A percentile compares a stretch with the other conserved stretches of the same genome.
Evolutionary conservation across 2,888 invertebrate species (phyloP).

Genomic region (Cephonodes hylas): DNA sequence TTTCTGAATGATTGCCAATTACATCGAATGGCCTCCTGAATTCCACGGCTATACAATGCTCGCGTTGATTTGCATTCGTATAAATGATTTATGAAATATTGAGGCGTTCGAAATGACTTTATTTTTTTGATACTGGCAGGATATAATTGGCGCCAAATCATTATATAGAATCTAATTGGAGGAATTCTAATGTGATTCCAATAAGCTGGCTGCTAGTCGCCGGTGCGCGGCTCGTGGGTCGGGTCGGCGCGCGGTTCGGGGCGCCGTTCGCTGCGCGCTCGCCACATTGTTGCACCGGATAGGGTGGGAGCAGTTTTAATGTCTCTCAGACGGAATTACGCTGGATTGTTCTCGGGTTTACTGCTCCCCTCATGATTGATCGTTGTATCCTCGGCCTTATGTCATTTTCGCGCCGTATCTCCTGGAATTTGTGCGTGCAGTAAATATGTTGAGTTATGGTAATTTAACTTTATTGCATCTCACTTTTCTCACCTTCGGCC

Average conservation of each 20-base stretch:
- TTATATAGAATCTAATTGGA: neutral
- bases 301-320: conserved; percentile 80
- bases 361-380: conserved; percentile 78
- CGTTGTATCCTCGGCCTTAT: conserved; percentile 78
- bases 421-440: conserved; percentile 72
- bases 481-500: conserved; percentile 16
- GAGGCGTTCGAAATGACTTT: conserved; percentile 48
- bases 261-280: conserved; percentile 42
- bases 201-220: neutral
- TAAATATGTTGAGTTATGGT: conserved; percentile 75
- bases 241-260: conserved; percentile 13
- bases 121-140: conserved; percentile 29
- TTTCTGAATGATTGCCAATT: conserved; percentile 80
- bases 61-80: conserved; percentile 68
- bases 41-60: conserved; percentile 71
- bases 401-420: conserved; percentile 76
- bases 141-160: neutral
- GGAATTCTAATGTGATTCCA: conserved; percentile 18
- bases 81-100: conserved; percentile 75
- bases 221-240: conserved; percentile 11
- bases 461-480: conserved; percentile 58
- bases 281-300: conserved; percentile 79
- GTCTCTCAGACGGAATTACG: conserved; percentile 80
- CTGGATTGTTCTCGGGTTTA: conserved; percentile 80
- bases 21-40: conserved; percentile 77